Evolutionary conservation across 2,797 vertebrate species (phyloP).

Genomic region (Loris lydekkerianus): DNA sequence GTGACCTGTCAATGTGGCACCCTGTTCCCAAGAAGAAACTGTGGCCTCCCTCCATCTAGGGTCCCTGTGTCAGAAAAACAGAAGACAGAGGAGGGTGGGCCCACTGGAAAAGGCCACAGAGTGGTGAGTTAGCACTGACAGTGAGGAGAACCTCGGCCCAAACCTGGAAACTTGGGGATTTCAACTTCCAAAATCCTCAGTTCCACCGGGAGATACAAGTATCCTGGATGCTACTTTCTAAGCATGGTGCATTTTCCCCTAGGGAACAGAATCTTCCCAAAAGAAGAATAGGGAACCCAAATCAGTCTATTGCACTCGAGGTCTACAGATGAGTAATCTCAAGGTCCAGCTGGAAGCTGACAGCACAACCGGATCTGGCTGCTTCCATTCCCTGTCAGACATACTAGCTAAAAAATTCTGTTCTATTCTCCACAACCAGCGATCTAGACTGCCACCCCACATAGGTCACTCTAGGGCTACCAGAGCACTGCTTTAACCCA

Average conservation of each 20-base stretch:
- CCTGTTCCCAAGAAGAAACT: neutral
- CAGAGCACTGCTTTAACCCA: neutral
- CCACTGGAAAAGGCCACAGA: rapidly evolving
- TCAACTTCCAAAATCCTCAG: rapidly evolving
- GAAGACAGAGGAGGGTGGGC: neutral
- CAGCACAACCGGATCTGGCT: rapidly evolving
- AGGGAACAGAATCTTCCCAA: neutral
- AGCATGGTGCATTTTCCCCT: neutral
- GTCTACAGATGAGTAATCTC: rapidly evolving
- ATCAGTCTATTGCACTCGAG: too few relatives aligned
- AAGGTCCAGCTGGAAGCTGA: rapidly evolving
- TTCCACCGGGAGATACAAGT: neutral
- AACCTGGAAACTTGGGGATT: rapidly evolving
- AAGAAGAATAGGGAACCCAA: neutral
- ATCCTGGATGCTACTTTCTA: neutral
- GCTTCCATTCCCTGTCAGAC: neutral
- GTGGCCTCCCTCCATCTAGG: rapidly evolving
- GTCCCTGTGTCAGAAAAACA: neutral
- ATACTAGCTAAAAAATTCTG: neutral
- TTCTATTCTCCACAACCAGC: rapidly evolving
- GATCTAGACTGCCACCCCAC: neutral
- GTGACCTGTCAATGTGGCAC: rapidly evolving
- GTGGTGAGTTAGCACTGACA: rapidly evolving
- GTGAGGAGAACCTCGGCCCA: rapidly evolving
- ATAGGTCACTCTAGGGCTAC: rapidly evolving